These are phyloP conservation scores for Miichthys miiuy DNA, from an alignment of 2,797 vertebrate species.

Conservation along the genomic window DNA sequence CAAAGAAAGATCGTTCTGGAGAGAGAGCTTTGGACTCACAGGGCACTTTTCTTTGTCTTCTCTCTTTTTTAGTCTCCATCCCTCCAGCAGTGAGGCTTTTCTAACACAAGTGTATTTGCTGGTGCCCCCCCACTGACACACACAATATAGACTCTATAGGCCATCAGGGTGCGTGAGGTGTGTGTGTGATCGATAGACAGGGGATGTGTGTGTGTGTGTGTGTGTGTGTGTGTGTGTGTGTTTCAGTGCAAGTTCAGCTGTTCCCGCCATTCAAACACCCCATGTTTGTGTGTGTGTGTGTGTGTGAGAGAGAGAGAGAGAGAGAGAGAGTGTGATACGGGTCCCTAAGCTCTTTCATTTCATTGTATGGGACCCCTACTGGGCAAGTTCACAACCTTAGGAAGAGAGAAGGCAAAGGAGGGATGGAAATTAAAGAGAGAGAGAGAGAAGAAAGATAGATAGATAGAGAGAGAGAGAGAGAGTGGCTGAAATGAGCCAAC, in stretches of 20 bases:
- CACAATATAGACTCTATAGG: slow-evolving; percentile 65
- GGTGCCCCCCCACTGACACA: slow-evolving; percentile 60
- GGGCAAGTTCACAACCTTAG: slow-evolving; percentile 67
- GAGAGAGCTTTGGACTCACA: slow-evolving; percentile 21
- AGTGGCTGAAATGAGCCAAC: slow-evolving; percentile 63
- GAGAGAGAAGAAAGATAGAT: slow-evolving; percentile 15
- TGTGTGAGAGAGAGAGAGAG: not conserved
- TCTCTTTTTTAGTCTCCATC: slow-evolving; percentile 36
- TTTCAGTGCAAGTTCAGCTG: slow-evolving; percentile 54
- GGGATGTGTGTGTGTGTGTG: slow-evolving; percentile 30
- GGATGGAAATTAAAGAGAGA: slow-evolving; percentile 41
- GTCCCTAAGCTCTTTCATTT: slow-evolving; percentile 72
- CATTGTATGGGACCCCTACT: slow-evolving; percentile 63
- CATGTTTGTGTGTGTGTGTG: slow-evolving; percentile 23
- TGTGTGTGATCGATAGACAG: slow-evolving; percentile 47
- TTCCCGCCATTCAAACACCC: slow-evolving; percentile 57
- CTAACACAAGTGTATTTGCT: slow-evolving; percentile 67
- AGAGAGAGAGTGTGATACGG: slow-evolving; percentile 18
- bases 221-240: slow-evolving; percentile 36
- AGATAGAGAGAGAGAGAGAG: slow-evolving; percentile 17
- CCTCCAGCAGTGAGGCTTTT: slow-evolving; percentile 64
- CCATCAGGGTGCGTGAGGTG: slow-evolving; percentile 36
- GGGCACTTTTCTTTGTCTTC: slow-evolving; percentile 21
- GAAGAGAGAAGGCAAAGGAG: slow-evolving; percentile 40
- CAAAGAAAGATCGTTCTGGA: slow-evolving; percentile 1